phyloP scores from a whole-genome alignment of 2,888 invertebrate genomes.

The Tanytarsus gracilentus region DNA sequence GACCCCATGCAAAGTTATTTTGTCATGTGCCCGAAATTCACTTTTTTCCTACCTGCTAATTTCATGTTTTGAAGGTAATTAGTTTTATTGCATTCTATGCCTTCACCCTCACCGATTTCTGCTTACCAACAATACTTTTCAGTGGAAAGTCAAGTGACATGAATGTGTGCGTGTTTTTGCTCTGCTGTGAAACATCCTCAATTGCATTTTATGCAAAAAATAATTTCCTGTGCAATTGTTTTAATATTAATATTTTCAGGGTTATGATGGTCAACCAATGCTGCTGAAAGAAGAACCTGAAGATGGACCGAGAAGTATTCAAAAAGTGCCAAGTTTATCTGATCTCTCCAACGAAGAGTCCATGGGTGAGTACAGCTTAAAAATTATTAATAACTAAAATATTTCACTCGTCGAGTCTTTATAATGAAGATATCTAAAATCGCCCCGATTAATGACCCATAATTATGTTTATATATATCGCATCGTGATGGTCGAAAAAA shows the following conservation, averaged over 20 bases:
- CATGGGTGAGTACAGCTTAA: constrained; percentile 58
- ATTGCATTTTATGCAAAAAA: no score
- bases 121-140: no score
- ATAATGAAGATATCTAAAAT: neutral
- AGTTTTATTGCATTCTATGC: constrained; percentile 14
- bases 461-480: no score
- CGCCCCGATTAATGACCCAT: no score
- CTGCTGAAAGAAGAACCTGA: constrained; percentile 45
- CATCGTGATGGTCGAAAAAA: no score
- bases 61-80: constrained; percentile 23
- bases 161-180: no score
- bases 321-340: constrained; percentile 83
- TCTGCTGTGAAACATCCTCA: no score
- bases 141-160: no score
- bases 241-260: constrained; percentile 25
- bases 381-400: neutral
- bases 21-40: constrained; percentile 18
- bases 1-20: constrained; percentile 15
- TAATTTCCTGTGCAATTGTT: neutral
- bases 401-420: neutral
- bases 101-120: neutral
- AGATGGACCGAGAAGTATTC: constrained; percentile 64
- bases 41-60: constrained; percentile 14
- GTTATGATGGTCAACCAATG: constrained; percentile 31
- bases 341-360: constrained; percentile 88